These are phyloP conservation scores for Platycheirus rosarum DNA, from an alignment of 2,888 invertebrate species.

Conservation along the genomic window DNA sequence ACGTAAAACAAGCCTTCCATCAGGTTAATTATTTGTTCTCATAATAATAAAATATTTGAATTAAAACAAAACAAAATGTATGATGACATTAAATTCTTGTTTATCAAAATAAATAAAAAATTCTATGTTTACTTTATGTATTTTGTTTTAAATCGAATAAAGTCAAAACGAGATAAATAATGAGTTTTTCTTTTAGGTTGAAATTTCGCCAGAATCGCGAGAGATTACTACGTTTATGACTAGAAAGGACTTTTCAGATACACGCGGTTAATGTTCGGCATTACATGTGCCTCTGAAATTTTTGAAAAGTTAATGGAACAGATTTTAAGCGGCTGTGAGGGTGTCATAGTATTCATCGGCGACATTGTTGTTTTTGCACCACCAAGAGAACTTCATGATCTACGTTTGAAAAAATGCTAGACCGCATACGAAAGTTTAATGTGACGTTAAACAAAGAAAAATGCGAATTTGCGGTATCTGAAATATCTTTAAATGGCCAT, in stretches of 20 bases:
- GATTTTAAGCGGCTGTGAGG: slow-evolving; percentile 77
- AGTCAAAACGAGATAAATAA: no score
- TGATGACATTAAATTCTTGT: no score
- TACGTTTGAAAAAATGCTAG: neutral
- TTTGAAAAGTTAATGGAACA: slow-evolving; percentile 78
- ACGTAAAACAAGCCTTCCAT: slow-evolving; percentile 16
- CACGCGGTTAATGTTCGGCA: slow-evolving; percentile 76
- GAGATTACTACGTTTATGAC: slow-evolving; percentile 7
- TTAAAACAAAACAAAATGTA: neutral
- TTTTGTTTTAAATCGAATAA: no score
- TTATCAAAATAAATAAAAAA: no score
- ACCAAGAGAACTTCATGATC: neutral
- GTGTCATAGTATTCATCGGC: slow-evolving; percentile 79
- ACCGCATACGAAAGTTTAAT: neutral
- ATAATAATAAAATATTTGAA: neutral
- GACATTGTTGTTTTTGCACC: slow-evolving; percentile 76
- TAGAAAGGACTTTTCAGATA: slow-evolving; percentile 77
- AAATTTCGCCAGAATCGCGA: neutral
- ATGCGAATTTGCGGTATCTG: neutral
- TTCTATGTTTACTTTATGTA: no score
- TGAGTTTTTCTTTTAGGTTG: no score
- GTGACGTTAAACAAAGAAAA: slow-evolving; percentile 16
- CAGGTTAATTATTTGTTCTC: neutral
- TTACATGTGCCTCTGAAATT: slow-evolving; percentile 80
- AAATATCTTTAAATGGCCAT: slow-evolving; percentile 76